Evolutionary conservation across 2,113 vertebrate species (phyloP).

Genomic region (Perognathus longimembris): DNA sequence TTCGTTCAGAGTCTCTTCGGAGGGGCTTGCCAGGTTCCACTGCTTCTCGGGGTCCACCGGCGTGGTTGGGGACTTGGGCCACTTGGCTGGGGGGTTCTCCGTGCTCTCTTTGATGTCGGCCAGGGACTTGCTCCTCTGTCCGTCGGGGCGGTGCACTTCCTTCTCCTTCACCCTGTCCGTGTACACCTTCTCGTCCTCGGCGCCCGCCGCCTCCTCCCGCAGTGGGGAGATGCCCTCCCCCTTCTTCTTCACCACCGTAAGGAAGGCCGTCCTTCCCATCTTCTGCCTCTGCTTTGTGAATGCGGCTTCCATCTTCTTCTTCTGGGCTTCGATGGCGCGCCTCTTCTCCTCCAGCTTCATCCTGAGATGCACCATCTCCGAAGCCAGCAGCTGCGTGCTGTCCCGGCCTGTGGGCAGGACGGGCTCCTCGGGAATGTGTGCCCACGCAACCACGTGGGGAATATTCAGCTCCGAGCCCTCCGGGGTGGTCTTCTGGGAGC

Average conservation of each 20-base stretch:
- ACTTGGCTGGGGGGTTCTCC: constrained; percentile 86
- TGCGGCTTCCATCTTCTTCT: constrained; percentile 97
- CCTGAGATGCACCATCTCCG: constrained; percentile 96
- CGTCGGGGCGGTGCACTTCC: constrained; percentile 79
- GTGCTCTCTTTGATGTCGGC: constrained; percentile 82
- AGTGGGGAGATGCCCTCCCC: constrained; percentile 91
- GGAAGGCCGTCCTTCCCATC: constrained; percentile 97
- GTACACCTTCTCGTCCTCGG: constrained; percentile 87
- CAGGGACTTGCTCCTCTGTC: constrained; percentile 73
- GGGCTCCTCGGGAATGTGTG: constrained; percentile 92
- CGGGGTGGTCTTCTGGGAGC: constrained; percentile 96
- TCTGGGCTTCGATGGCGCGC: constrained; percentile 97
- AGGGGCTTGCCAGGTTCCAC: constrained; percentile 87
- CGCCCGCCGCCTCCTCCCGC: constrained; percentile 89
- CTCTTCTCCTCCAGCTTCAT: constrained; percentile 98
- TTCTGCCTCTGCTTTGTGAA: constrained; percentile 96
- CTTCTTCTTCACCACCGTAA: constrained; percentile 96
- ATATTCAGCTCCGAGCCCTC: constrained; percentile 95
- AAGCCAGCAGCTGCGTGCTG: constrained; percentile 95
- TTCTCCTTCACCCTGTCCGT: constrained; percentile 80
- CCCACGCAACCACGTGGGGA: constrained; percentile 94
- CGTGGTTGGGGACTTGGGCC: constrained; percentile 89
- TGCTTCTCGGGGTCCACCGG: constrained; percentile 86
- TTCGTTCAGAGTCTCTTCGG: constrained; percentile 90
- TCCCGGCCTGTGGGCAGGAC: constrained; percentile 89